A percentile compares a stretch with the other conserved stretches of the same genome.
Evolutionary conservation across 2,888 invertebrate species (phyloP).

Genomic region (Cenopis cana): DNA sequence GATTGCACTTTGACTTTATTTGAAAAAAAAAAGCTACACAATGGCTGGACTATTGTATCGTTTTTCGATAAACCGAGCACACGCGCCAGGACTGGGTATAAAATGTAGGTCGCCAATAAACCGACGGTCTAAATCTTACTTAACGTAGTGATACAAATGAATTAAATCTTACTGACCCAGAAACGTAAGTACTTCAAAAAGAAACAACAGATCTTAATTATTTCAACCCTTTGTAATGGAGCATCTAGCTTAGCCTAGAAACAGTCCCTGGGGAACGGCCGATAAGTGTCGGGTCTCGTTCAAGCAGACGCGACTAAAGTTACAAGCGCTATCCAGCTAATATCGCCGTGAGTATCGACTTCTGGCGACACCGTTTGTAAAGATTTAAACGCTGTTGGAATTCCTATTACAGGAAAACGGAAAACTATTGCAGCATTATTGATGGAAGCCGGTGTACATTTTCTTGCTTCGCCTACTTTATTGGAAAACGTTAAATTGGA

Average conservation of each 20-base stretch:
- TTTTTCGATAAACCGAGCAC: conserved; percentile 40
- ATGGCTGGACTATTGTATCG: conserved; percentile 13
- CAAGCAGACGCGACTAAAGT: conserved; percentile 30
- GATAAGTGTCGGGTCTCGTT: conserved; percentile 28
- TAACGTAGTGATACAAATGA: neutral
- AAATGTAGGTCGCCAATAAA: conserved; percentile 33
- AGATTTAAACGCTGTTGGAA: neutral
- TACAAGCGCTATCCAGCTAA: conserved; percentile 22
- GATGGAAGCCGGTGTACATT: neutral
- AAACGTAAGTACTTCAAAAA: conserved; percentile 9
- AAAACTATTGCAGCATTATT: conserved; percentile 5
- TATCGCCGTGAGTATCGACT: conserved; percentile 17
- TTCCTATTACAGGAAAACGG: neutral
- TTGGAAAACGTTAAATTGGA: conserved; percentile 8
- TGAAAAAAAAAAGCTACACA: conserved; percentile 2
- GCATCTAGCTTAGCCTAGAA: conserved; percentile 29
- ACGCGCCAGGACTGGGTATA: conserved; percentile 16
- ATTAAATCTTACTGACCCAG: conserved; percentile 14
- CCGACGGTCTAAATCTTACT: conserved; percentile 22
- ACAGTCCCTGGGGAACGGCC: conserved; percentile 19
- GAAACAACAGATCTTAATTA: neutral
- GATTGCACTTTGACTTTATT: neutral
- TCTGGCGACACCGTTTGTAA: neutral
- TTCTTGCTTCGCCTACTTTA: neutral
- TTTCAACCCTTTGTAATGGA: conserved; percentile 4